These are phyloP conservation scores for Emydocephalus ijimae DNA, from an alignment of 2,113 vertebrate species.

Conservation along the genomic window DNA sequence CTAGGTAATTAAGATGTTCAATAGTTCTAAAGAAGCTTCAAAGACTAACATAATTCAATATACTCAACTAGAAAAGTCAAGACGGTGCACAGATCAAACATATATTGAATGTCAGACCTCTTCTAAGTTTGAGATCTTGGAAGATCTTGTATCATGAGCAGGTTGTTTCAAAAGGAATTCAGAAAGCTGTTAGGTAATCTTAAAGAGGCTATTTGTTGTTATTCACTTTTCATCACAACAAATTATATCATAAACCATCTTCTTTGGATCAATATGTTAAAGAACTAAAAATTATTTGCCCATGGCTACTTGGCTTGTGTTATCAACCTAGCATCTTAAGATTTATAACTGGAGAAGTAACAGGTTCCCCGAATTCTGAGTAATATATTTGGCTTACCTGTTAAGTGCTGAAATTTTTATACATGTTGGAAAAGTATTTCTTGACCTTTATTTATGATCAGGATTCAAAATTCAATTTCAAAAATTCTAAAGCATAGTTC, in stretches of 20 bases:
- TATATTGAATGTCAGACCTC: no score
- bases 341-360: neutral
- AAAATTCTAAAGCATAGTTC: neutral
- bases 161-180: rapidly evolving
- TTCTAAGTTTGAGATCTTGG: rapidly evolving
- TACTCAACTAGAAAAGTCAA: no score
- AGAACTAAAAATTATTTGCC: rapidly evolving
- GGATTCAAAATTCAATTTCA: neutral
- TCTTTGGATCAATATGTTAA: neutral
- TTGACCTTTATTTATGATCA: neutral
- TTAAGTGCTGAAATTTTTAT: neutral
- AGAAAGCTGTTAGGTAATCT: rapidly evolving
- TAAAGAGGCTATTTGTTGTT: rapidly evolving
- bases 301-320: neutral
- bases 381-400: neutral
- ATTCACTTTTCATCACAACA: neutral
- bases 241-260: neutral
- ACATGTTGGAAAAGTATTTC: neutral
- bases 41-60: no score
- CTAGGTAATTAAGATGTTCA: no score
- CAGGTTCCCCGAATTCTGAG: neutral
- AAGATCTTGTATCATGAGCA: rapidly evolving
- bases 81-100: no score
- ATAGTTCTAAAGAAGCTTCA: no score
- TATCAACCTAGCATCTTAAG: neutral